phyloP scores from a whole-genome alignment of 2,888 invertebrate genomes.

The Orthonevra nobilis region DNA sequence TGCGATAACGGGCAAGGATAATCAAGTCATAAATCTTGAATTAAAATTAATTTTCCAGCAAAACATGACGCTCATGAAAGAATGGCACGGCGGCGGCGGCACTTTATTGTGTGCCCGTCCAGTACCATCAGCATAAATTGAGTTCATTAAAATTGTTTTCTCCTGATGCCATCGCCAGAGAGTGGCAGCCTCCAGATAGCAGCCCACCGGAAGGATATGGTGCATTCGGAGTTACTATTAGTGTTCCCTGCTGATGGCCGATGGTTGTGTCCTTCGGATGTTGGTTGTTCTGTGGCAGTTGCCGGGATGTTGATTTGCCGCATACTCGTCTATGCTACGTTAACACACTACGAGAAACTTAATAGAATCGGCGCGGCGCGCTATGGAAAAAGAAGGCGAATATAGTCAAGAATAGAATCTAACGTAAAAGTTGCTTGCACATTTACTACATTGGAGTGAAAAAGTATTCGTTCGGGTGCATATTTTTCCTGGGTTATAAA shows the following conservation, averaged over 20 bases:
- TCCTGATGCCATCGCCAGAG: constrained; percentile 41
- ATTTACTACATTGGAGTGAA: no score
- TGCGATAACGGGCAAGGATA: constrained; percentile 62
- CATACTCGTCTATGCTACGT: no score
- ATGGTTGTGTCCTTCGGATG: constrained; percentile 27
- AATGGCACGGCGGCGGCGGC: no score
- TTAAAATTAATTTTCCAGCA: constrained; percentile 65
- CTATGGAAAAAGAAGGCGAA: no score
- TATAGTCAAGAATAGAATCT: no score
- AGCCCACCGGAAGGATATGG: not conserved
- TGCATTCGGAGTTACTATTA: constrained; percentile 7
- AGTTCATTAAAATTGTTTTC: constrained; percentile 68
- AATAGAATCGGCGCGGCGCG: no score
- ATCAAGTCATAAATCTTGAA: constrained; percentile 70
- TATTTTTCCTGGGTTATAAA: no score
- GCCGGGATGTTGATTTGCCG: constrained; percentile 53
- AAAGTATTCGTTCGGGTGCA: no score
- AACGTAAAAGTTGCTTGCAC: no score
- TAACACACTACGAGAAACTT: no score
- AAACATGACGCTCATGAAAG: constrained; percentile 57
- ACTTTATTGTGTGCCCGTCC: constrained; percentile 36
- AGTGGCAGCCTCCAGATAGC: not conserved
- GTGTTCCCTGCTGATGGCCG: constrained; percentile 19
- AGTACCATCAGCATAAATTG: constrained; percentile 62
- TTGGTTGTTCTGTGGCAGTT: constrained; percentile 42